Conservation (phyloP, 2,797 vertebrate genomes). For the Poliocrania exsul region DNA sequence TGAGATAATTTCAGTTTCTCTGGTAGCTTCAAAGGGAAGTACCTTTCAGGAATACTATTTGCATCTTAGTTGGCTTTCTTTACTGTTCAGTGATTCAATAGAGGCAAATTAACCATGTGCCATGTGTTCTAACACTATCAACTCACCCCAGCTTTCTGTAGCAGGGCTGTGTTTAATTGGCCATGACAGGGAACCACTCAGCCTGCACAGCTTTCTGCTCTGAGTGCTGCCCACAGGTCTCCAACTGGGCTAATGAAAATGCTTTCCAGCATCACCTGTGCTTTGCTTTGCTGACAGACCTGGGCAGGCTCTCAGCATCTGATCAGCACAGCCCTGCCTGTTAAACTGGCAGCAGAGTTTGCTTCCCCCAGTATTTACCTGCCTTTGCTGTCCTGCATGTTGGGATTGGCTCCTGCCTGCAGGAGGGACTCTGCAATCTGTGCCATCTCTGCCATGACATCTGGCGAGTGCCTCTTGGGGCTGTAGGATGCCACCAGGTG, state of each 20-base stretch:
- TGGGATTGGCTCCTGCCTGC: constrained; percentile 93
- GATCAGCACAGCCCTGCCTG: neutral
- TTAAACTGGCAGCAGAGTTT: neutral
- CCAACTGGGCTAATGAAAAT: neutral
- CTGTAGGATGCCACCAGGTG: constrained; percentile 94
- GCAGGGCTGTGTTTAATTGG: neutral
- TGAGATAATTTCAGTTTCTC: neutral
- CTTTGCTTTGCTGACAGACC: neutral
- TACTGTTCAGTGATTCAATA: neutral
- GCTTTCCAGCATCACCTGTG: neutral
- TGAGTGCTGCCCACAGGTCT: neutral
- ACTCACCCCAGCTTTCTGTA: neutral
- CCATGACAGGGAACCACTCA: neutral
- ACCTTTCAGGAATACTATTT: neutral
- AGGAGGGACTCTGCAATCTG: constrained; percentile 91
- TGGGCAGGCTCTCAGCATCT: neutral
- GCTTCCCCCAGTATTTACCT: constrained; percentile 76
- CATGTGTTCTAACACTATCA: neutral
- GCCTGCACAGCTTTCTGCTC: neutral
- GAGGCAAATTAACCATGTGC: neutral
- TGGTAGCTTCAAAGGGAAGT: neutral
- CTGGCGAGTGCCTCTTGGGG: constrained; percentile 87
- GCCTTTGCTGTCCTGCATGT: constrained; percentile 96
- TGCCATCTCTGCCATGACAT: constrained; percentile 91
- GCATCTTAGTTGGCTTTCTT: neutral